Conservation (phyloP, 1,140 invertebrate species). For the Apis dorsata region DNA sequence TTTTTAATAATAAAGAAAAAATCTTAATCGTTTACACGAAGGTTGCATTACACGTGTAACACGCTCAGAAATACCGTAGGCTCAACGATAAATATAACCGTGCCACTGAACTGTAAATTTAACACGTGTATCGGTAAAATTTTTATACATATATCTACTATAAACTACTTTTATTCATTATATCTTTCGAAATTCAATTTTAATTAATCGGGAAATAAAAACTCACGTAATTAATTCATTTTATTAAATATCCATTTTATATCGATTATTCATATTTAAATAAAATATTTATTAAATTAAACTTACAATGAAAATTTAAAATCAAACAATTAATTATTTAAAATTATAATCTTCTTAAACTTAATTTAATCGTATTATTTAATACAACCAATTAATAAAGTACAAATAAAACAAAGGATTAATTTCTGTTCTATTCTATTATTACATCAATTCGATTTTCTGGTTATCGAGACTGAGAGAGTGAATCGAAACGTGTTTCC, state of each 20-base stretch:
- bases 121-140: slow-evolving; percentile 36
- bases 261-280: neutral
- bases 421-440: neutral
- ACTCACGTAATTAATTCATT: neutral
- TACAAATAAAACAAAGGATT: no score
- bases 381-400: no score
- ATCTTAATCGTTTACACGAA: slow-evolving; percentile 27
- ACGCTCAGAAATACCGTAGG: neutral
- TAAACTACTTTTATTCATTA: neutral
- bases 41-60: slow-evolving; percentile 33
- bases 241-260: neutral
- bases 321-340: no score
- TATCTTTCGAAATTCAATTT: neutral
- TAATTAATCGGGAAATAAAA: neutral
- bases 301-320: no score
- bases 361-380: no score
- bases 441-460: neutral
- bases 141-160: neutral
- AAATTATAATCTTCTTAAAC: no score
- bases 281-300: neutral
- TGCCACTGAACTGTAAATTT: slow-evolving; percentile 22
- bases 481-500: neutral
- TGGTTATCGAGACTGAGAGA: neutral
- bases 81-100: slow-evolving; percentile 24
- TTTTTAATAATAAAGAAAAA: neutral